Percentiles rank a stretch among this genome's conserved stretches.
phyloP scores from a whole-genome alignment of 2,888 invertebrate species.

The Petrophora chlorosata region DNA sequence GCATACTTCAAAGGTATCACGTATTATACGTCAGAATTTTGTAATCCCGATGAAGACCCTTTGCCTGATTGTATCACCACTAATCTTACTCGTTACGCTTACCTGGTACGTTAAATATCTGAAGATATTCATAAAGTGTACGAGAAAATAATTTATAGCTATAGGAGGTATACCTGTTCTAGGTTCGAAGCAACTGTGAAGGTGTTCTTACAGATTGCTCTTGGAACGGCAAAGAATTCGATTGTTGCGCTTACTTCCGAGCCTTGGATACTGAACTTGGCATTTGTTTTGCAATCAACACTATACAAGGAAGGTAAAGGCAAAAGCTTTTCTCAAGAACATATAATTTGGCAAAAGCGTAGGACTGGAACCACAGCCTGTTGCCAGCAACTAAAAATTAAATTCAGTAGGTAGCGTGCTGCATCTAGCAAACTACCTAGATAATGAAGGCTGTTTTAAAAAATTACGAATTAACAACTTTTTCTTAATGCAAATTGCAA shows the following conservation, averaged over 20 bases:
- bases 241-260: conserved; percentile 86
- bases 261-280: conserved; percentile 87
- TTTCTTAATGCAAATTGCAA: no score
- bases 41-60: conserved; percentile 80
- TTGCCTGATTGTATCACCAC: conserved; percentile 82
- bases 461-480: no score
- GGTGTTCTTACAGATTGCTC: conserved; percentile 83
- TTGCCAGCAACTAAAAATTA: no score
- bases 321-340: background rate
- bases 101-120: conserved; percentile 65
- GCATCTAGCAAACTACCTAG: no score
- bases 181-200: conserved; percentile 84
- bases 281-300: conserved; percentile 86
- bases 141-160: no score
- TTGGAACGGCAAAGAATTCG: conserved; percentile 85
- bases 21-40: conserved; percentile 87
- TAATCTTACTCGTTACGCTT: conserved; percentile 85
- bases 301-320: conserved; percentile 83
- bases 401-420: no score
- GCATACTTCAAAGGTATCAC: conserved; percentile 88
- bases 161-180: no score
- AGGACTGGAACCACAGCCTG: no score
- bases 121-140: background rate
- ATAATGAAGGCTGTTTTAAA: no score
- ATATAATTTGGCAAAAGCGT: no score